Conservation (phyloP, 2,797 vertebrate genomes). For the Acridotheres tristis region DNA sequence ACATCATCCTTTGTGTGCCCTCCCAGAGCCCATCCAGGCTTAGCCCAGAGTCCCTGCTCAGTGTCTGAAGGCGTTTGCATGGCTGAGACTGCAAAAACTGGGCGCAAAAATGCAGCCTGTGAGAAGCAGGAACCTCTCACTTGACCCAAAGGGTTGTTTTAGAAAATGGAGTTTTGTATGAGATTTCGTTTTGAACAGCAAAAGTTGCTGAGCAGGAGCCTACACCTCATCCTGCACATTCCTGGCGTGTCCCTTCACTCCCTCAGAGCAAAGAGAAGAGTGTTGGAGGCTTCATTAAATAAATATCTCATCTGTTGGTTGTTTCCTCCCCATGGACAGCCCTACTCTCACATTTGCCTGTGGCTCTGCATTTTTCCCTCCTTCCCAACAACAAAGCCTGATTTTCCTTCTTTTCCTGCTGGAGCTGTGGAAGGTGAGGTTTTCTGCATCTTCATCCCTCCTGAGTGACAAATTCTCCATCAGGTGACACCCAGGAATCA, state of each 20-base stretch:
- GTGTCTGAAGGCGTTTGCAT: background rate
- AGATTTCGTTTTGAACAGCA: background rate
- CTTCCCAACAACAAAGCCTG: too few species aligned
- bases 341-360: background rate
- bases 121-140: background rate
- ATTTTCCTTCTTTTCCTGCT: background rate
- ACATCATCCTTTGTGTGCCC: accelerated
- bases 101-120: accelerated
- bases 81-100: background rate
- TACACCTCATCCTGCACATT: background rate
- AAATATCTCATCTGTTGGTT: background rate
- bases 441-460: background rate
- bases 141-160: background rate
- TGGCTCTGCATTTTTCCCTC: background rate
- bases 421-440: background rate
- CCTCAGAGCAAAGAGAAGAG: background rate
- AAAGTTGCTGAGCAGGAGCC: background rate
- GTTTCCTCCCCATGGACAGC: background rate
- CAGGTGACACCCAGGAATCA: background rate
- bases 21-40: background rate
- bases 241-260: background rate
- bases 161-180: background rate
- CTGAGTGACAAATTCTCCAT: background rate
- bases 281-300: background rate
- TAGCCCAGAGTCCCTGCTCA: background rate